A percentile compares a stretch with the other conserved stretches of the same genome.
phyloP scores from a whole-genome alignment of 2,888 invertebrate genomes.

The Mechanitis messenoides region DNA sequence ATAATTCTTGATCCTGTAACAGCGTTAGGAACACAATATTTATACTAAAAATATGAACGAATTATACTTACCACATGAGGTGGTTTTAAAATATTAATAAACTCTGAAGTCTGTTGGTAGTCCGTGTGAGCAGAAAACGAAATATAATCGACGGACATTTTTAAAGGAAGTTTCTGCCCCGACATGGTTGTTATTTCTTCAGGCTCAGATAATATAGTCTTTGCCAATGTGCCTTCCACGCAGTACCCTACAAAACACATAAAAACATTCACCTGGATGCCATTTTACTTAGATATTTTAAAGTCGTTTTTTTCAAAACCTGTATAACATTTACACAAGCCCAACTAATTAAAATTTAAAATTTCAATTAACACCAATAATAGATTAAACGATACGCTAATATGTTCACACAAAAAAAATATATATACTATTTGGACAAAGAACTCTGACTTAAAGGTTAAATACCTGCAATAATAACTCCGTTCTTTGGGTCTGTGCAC shows the following conservation, averaged over 20 bases:
- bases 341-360: no score
- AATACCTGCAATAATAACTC: slow-evolving; percentile 95
- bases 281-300: no score
- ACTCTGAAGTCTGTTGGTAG: slow-evolving; percentile 98
- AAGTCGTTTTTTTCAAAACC: no score
- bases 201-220: slow-evolving; percentile 96
- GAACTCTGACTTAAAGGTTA: slow-evolving; percentile 9
- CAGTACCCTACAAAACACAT: slow-evolving; percentile 80
- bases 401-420: no score
- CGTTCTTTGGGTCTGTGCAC: slow-evolving; percentile 99
- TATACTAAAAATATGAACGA: background rate
- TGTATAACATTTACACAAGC: no score
- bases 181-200: slow-evolving; percentile 97
- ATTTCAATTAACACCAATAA: no score
- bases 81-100: slow-evolving; percentile 94
- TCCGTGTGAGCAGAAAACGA: slow-evolving; percentile 99
- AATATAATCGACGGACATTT: slow-evolving; percentile 99
- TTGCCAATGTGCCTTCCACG: slow-evolving; percentile 93
- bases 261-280: background rate
- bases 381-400: no score
- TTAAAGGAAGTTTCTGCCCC: slow-evolving; percentile 96
- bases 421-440: background rate
- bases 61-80: slow-evolving; percentile 87
- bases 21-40: no score
- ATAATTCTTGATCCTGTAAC: no score